Percentiles rank a stretch among this genome's conserved stretches.
Evolutionary conservation across 2,797 vertebrate genomes (phyloP).

Genomic region (Aphelocoma californica): DNA sequence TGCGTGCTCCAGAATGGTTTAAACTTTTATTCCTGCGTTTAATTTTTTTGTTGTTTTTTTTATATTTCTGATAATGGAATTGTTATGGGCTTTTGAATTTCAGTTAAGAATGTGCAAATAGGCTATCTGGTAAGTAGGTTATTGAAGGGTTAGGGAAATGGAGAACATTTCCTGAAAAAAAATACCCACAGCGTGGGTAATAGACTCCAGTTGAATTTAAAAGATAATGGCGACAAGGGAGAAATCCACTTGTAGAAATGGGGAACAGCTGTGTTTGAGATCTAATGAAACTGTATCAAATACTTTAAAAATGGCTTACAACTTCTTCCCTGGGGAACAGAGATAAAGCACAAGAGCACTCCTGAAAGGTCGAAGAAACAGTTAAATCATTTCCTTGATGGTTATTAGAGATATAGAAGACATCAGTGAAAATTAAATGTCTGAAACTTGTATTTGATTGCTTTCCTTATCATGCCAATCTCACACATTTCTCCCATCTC

Average conservation of each 20-base stretch:
- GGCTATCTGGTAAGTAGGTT: background rate
- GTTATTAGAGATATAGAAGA: conserved; percentile 38
- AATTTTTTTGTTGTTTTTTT: background rate
- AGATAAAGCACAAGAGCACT: conserved; percentile 54
- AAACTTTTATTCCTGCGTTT: background rate
- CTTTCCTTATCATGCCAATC: conserved; percentile 49
- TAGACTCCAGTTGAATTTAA: conserved; percentile 50
- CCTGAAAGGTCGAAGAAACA: conserved; percentile 59
- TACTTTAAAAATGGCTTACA: conserved; percentile 32
- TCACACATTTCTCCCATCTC: conserved; percentile 39
- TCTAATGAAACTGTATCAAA: conserved; percentile 33
- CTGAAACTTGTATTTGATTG: conserved; percentile 56
- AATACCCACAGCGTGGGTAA: conserved; percentile 13
- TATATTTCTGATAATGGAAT: conserved; percentile 32
- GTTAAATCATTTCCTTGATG: conserved; percentile 39
- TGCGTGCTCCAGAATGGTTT: rapidly evolving
- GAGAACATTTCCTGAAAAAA: conserved; percentile 4
- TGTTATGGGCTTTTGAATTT: conserved; percentile 13
- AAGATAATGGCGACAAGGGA: conserved; percentile 33
- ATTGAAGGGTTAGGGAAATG: conserved; percentile 48
- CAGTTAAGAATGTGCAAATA: conserved; percentile 34
- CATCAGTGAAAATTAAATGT: conserved; percentile 65
- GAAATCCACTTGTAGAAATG: conserved; percentile 43
- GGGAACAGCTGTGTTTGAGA: conserved; percentile 47
- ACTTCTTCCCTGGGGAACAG: conserved; percentile 6